A percentile compares a stretch with the other conserved stretches of the same genome.
phyloP scores from a whole-genome alignment of 1,140 invertebrate genomes.

The Galleria mellonella region DNA sequence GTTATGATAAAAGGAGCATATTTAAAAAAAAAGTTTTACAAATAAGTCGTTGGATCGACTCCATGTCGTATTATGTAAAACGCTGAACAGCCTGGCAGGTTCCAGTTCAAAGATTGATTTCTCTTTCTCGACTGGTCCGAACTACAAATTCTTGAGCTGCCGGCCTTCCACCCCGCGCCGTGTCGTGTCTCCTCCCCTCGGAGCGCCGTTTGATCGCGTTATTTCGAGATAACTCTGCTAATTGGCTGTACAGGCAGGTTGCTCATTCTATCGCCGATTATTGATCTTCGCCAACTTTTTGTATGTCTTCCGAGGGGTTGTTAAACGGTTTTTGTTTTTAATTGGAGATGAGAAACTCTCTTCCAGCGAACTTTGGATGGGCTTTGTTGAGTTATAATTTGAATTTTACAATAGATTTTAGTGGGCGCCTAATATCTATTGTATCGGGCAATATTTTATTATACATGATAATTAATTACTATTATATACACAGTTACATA shows the following conservation, averaged over 20 bases:
- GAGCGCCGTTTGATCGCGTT: conserved; percentile 45
- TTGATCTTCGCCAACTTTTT: conserved; percentile 51
- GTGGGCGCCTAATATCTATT: too few species aligned
- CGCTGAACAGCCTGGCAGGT: conserved; percentile 20
- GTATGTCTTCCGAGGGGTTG: conserved; percentile 47
- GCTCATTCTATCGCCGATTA: conserved; percentile 38
- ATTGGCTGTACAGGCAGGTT: conserved; percentile 56
- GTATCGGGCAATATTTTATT: too few species aligned
- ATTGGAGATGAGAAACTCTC: conserved; percentile 13
- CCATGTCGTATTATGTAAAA: conserved; percentile 23
- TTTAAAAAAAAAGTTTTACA: too few species aligned
- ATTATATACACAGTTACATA: too few species aligned
- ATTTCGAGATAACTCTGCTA: conserved; percentile 58
- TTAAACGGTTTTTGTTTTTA: conserved; percentile 44
- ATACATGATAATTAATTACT: too few species aligned
- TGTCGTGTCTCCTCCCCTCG: conserved; percentile 2
- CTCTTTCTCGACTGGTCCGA: conserved; percentile 34
- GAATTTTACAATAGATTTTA: too few species aligned
- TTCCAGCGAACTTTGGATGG: background rate
- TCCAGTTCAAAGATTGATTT: conserved; percentile 59
- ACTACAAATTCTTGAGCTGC: conserved; percentile 23
- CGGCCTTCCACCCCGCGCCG: conserved; percentile 7
- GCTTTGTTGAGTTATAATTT: too few species aligned
- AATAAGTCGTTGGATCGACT: conserved; percentile 3
- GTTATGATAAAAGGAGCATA: too few species aligned